phyloP scores from a whole-genome alignment of 2,113 vertebrate genomes.

The Elgaria multicarinata region DNA sequence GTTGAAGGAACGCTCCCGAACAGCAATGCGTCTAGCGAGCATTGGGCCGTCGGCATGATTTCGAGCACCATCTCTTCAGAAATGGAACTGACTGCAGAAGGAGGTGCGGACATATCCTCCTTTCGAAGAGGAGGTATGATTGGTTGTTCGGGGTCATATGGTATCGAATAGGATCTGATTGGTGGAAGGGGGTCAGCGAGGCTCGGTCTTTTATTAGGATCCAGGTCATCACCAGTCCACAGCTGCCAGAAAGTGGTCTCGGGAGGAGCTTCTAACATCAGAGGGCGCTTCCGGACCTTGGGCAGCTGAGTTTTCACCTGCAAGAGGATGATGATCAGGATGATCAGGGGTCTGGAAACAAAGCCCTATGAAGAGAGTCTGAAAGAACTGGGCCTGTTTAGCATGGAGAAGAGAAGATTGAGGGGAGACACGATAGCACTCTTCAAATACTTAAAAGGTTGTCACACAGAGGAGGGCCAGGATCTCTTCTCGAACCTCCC shows the following conservation, averaged over 20 bases:
- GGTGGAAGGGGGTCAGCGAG: neutral
- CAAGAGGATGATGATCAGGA: too few relatives aligned
- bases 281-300: conserved; percentile 69
- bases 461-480: too few relatives aligned
- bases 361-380: too few relatives aligned
- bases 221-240: neutral
- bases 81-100: rapidly evolving
- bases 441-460: too few relatives aligned
- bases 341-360: too few relatives aligned
- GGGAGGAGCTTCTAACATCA: conserved; percentile 34
- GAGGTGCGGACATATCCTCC: neutral
- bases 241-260: neutral
- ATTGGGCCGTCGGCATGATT: rapidly evolving
- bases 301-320: conserved; percentile 74
- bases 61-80: rapidly evolving
- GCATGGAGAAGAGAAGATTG: too few relatives aligned
- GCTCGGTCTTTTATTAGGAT: neutral
- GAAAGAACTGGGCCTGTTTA: too few relatives aligned
- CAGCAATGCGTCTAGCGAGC: neutral
- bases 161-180: rapidly evolving
- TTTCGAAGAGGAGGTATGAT: neutral
- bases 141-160: rapidly evolving
- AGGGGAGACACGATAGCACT: too few relatives aligned
- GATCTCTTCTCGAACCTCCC: too few relatives aligned
- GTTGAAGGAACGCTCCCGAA: rapidly evolving